Conservation (phyloP, 2,888 invertebrate genomes). For the Dromius quadrimaculatus region DNA sequence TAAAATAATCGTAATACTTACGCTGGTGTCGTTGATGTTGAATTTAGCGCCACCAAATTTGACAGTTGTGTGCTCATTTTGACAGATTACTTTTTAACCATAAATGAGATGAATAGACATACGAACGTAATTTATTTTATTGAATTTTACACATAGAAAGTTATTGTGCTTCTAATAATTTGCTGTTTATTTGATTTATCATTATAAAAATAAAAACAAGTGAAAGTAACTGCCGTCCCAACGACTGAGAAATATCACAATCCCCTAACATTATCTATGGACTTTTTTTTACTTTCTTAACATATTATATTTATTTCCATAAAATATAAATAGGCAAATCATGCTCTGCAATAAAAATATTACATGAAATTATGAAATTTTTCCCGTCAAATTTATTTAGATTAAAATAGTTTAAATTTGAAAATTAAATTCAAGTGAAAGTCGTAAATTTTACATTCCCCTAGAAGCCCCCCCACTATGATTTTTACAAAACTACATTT, state of each 20-base stretch:
- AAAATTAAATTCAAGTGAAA: slow-evolving; percentile 22
- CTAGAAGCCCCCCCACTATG: slow-evolving; percentile 1
- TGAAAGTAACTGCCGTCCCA: slow-evolving; percentile 43
- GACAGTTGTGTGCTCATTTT: slow-evolving; percentile 31
- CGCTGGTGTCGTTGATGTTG: slow-evolving; percentile 14
- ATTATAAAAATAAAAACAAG: slow-evolving; percentile 34
- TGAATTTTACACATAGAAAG: slow-evolving; percentile 3
- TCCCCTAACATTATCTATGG: slow-evolving; percentile 26
- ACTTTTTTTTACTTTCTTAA: neutral
- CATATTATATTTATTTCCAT: neutral
- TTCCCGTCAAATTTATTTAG: neutral
- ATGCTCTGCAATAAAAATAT: neutral
- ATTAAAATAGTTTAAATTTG: neutral
- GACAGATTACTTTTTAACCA: slow-evolving; percentile 12
- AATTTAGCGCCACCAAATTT: slow-evolving; percentile 48
- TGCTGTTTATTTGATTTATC: slow-evolving; percentile 27
- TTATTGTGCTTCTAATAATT: slow-evolving; percentile 31
- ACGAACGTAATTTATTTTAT: slow-evolving; percentile 24
- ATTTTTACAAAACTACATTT: slow-evolving; percentile 35
- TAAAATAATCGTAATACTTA: slow-evolving; percentile 23
- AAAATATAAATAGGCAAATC: neutral
- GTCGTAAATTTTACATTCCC: slow-evolving; percentile 17
- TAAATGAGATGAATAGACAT: neutral
- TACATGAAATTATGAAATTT: neutral
- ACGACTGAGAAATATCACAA: slow-evolving; percentile 45